These are phyloP conservation scores for Calephelis nemesis DNA, from an alignment of 1,140 invertebrate genomes.

Conservation along the genomic window DNA sequence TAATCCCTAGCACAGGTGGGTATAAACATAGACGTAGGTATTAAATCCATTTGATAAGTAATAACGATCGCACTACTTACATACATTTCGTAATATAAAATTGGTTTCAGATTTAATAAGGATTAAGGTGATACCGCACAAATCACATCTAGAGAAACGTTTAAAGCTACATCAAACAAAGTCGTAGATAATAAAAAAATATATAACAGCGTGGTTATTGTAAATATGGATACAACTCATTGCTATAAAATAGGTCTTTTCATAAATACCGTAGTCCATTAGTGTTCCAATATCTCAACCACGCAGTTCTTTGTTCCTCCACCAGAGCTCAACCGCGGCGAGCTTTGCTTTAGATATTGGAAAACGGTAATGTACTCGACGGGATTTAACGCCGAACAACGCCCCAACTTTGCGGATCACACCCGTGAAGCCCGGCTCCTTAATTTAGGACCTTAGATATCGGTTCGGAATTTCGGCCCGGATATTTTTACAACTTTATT, in stretches of 20 bases:
- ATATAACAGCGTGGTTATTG: slow-evolving; percentile 27
- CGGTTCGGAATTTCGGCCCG: slow-evolving; percentile 19
- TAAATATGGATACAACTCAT: slow-evolving; percentile 37
- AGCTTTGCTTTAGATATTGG: slow-evolving; percentile 70
- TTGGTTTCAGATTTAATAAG: neutral
- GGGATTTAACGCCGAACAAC: slow-evolving; percentile 55
- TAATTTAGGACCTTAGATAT: slow-evolving; percentile 28
- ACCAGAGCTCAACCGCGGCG: slow-evolving; percentile 52
- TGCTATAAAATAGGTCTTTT: slow-evolving; percentile 47
- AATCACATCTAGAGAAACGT: neutral
- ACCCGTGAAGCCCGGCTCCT: slow-evolving; percentile 28
- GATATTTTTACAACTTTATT: slow-evolving; percentile 17
- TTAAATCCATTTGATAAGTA: no score
- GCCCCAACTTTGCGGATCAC: slow-evolving; percentile 35
- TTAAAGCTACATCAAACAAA: slow-evolving; percentile 1
- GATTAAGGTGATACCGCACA: neutral
- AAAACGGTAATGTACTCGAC: slow-evolving; percentile 69
- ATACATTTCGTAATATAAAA: neutral
- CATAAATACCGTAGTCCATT: slow-evolving; percentile 68
- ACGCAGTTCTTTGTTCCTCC: slow-evolving; percentile 71
- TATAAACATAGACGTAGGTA: no score
- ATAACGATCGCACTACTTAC: no score
- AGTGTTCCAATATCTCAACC: slow-evolving; percentile 66
- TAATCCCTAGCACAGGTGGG: no score
- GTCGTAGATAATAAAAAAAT: slow-evolving; percentile 5